phyloP scores from a whole-genome alignment of 2,797 vertebrate species.

The Leptodactylus fallax region DNA sequence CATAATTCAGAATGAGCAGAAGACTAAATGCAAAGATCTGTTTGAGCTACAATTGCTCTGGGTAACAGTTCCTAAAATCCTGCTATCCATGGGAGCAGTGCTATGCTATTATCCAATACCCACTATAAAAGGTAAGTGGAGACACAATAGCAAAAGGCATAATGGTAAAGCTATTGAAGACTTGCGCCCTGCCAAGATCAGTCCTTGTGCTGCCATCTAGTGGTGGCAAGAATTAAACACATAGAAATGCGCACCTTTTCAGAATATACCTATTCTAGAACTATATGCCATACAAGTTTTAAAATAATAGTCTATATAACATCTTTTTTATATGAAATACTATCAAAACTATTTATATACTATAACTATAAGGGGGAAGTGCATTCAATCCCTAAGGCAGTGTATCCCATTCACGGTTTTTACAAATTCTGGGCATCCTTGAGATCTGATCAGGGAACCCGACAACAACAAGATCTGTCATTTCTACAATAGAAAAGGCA shows the following conservation, averaged over 20 bases:
- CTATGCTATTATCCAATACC: background rate
- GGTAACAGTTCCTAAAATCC: no score
- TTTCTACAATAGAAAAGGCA: no score
- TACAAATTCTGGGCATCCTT: no score
- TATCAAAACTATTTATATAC: background rate
- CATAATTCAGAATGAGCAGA: background rate
- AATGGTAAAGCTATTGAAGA: background rate
- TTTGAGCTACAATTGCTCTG: background rate
- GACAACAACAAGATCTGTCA: no score
- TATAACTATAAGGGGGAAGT: background rate
- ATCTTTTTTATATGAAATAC: background rate
- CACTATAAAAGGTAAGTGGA: background rate
- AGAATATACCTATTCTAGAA: background rate
- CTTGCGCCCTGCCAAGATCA: background rate
- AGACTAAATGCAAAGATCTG: background rate
- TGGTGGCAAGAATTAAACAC: background rate
- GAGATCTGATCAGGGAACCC: no score
- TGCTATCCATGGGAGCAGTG: background rate
- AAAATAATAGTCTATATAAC: background rate
- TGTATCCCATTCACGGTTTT: no score
- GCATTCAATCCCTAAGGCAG: no score
- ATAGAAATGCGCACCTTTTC: background rate
- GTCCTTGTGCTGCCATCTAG: slow-evolving; percentile 56
- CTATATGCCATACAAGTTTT: background rate
- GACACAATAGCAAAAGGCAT: slow-evolving; percentile 8